Evolutionary conservation across 2,888 invertebrate genomes (phyloP), one percentile per base, ranked within the genome.

Genomic region (Chrysomela aeneicollis): DNA sequence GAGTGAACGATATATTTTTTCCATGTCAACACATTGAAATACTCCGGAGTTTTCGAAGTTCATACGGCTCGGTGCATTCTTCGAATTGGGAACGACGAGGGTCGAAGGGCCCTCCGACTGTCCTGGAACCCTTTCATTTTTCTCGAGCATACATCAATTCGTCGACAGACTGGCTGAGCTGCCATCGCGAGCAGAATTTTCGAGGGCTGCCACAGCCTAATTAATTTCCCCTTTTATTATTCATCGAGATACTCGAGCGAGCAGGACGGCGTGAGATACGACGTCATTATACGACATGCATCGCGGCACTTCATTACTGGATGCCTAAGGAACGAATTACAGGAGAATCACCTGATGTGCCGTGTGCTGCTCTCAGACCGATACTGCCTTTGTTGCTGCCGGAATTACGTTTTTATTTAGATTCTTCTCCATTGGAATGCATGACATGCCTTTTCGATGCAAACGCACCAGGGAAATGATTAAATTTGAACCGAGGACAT

Each of bases 221-320:
- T 73, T 73, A 73, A 73, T 73, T 72, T 72, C 64, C 70, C 65
- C 66, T 69, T 71, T 74, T 73, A 74, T 73, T 73, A 74, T 73
- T 72, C 74, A 74, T 74, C 68, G 70, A 66, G 68, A 63, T 70
- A 70, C 71, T 73, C 71, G 66, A 70, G 70, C 65, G 69, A 69
- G 66, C 66, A 67, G 67, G 66, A 71, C 69, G 64, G 70, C 67
- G 70, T 72, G 67, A 71, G 72, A 72, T 69, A 67, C 69, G 67
- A 71, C 61, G 71, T 71, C 71, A 63, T 72, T 71, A 6, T 5
- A 68, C 52, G 57, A 55, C 64, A 71, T 67, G 67, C 72, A 71
- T 68, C 68, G 66, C 58, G 63, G 67, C 66, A 71, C 72, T 72
- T 71, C 70, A 69, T 72, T 68, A 72, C 60, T 15, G 42, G 9